Base-by-base conservation (phyloP, 2,888 invertebrate species). In the Zygaena filipendulae region DNA sequence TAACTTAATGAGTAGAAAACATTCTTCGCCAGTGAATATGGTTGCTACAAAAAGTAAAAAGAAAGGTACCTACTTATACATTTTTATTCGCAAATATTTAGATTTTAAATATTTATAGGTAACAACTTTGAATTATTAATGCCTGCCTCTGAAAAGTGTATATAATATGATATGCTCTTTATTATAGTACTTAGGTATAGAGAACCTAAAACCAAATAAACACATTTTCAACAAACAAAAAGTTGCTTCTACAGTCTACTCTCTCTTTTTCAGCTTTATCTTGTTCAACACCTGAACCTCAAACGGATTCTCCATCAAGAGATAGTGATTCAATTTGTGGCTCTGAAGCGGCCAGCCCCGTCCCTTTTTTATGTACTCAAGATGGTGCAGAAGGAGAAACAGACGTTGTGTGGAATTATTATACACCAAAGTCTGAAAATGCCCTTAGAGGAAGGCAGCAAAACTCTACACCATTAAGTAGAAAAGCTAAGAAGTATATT, bases 331-430 rank as follows among this genome's bases (percentile, higher is more conserved):
- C 75, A 3, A 42, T 72, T 19, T 67, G 52, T 40, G 72, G 66
- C 36, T 79, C 79, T 0, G 79, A 75, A 25, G 58, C 68, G 8
- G 63, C 63, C 1, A 79, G 79, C 36, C 81, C 81, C 3, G 75
- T 81, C 1, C 79, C 75, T 5, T 80, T 81, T 47, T 37, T 74
- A 6, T 80, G 77, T 38, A 80, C 80, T 2, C 81, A 81, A 54
- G 80, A 81, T 56, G 81, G 79, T 7, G 59, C 68, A 2, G 74
- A 75, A 36, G 80, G 79, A 2, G 70, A 71, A 49, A 72, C 69
- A 9, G 79, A 80, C 44, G 80, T 81, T 9, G 62, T 81, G 7
- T 81, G 80, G 80, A 80, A 80, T 40, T 79, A 69, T 35, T 79
- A 80, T 43, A 71, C 72, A 1, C 79, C 80, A n/a, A 74, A 71